Percentiles rank a stretch among this genome's conserved stretches.
phyloP scores from a whole-genome alignment of 2,797 vertebrate genomes.

The Hapalemur alaotrensis region DNA sequence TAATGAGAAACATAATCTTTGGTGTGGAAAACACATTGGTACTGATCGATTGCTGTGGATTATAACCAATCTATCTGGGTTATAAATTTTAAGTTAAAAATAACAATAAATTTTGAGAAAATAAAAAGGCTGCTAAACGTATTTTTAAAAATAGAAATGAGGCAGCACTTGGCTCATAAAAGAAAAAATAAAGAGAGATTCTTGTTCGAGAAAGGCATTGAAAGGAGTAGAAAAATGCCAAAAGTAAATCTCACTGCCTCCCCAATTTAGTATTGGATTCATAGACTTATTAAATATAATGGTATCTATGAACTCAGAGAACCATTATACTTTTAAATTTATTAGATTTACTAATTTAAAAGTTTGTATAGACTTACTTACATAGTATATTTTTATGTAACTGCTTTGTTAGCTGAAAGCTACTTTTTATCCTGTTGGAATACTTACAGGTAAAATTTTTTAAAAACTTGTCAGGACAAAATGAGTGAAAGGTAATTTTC shows the following conservation, averaged over 20 bases:
- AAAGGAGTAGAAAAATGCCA: not conserved
- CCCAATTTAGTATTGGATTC: not conserved
- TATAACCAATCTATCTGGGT: not conserved
- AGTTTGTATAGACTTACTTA: not conserved
- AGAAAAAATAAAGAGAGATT: not conserved
- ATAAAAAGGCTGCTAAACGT: not conserved
- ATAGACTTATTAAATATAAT: not conserved
- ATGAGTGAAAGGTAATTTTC: slow-evolving; percentile 20
- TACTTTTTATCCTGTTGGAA: not conserved
- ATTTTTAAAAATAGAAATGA: slow-evolving; percentile 27
- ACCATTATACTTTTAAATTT: not conserved
- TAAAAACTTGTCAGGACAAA: not conserved
- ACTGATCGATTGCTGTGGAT: not conserved
- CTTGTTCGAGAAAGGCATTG: not conserved
- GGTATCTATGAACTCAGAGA: not conserved
- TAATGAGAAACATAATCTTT: not conserved
- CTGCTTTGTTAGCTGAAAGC: not conserved
- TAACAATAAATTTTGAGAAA: not conserved
- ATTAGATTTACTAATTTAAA: not conserved
- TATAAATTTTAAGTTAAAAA: slow-evolving; percentile 4
- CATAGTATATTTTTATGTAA: not conserved
- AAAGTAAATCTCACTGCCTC: not conserved
- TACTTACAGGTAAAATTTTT: not conserved
- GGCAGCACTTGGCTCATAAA: not conserved
- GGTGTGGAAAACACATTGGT: not conserved